phyloP scores from a whole-genome alignment of 2,797 vertebrate species.

The Esox masquinongy region DNA sequence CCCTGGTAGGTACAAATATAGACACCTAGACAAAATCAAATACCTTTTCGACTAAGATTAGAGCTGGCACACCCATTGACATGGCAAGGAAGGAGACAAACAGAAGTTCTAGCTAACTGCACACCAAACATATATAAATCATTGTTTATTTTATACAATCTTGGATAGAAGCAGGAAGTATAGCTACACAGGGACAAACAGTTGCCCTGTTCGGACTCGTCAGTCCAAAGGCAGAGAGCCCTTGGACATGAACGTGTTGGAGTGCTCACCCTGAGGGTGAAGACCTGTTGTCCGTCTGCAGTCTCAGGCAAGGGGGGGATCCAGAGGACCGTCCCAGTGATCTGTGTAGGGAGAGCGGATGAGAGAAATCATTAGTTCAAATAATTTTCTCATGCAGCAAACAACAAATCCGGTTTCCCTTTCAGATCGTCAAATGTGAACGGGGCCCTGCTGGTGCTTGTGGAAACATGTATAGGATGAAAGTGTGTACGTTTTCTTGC shows the following conservation, averaged over 20 bases:
- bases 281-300: conserved; percentile 65
- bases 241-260: conserved; percentile 50
- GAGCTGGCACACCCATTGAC: not conserved
- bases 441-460: conserved; percentile 8
- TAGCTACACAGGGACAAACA: not conserved
- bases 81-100: not conserved
- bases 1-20: not conserved
- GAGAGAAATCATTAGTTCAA: conserved; percentile 49
- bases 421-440: conserved; percentile 1
- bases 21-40: not conserved
- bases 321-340: conserved; percentile 52
- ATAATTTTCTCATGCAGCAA: conserved; percentile 10
- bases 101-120: not conserved
- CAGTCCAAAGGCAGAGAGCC: conserved; percentile 20
- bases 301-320: conserved; percentile 56
- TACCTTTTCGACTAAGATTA: not conserved
- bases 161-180: not conserved
- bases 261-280: conserved; percentile 70
- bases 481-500: conserved; percentile 38
- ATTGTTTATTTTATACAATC: not conserved
- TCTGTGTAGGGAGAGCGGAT: conserved; percentile 53
- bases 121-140: not conserved
- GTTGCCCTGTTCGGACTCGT: conserved; percentile 17
- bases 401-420: conserved; percentile 8
- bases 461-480: conserved; percentile 61